phyloP scores from a whole-genome alignment of 2,888 invertebrate genomes.

The Troides oblongomaculatus region DNA sequence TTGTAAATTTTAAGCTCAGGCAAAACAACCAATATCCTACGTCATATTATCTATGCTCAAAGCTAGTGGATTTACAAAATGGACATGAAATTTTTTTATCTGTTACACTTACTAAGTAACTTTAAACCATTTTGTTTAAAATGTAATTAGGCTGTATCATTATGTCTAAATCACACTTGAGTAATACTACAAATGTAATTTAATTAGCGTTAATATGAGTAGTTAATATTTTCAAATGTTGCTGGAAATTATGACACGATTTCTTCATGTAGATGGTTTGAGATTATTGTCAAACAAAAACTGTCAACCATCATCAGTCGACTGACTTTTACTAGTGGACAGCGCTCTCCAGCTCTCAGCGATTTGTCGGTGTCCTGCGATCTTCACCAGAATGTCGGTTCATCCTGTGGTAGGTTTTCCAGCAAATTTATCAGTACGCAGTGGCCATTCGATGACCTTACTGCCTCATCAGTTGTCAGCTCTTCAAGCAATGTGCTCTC shows the following conservation, averaged over 20 bases:
- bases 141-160: slow-evolving; percentile 9
- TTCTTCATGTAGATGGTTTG: background rate
- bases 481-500: too few relatives aligned
- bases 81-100: slow-evolving; percentile 8
- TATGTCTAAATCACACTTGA: background rate
- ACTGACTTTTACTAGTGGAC: too few relatives aligned
- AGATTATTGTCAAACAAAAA: background rate
- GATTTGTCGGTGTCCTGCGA: too few relatives aligned
- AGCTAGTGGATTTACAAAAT: slow-evolving; percentile 31
- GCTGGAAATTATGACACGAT: background rate
- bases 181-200: background rate
- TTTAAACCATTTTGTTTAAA: slow-evolving; percentile 20
- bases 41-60: slow-evolving; percentile 37
- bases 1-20: slow-evolving; percentile 70
- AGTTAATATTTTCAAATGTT: background rate
- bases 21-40: slow-evolving; percentile 63
- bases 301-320: too few relatives aligned
- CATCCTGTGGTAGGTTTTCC: too few relatives aligned
- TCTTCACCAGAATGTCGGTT: too few relatives aligned
- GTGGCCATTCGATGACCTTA: too few relatives aligned
- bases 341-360: too few relatives aligned
- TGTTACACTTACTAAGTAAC: background rate
- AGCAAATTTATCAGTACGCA: too few relatives aligned
- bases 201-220: background rate
- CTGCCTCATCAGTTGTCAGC: too few relatives aligned